phyloP scores from a whole-genome alignment of 2,113 vertebrate genomes.

The Condylura cristata region DNA sequence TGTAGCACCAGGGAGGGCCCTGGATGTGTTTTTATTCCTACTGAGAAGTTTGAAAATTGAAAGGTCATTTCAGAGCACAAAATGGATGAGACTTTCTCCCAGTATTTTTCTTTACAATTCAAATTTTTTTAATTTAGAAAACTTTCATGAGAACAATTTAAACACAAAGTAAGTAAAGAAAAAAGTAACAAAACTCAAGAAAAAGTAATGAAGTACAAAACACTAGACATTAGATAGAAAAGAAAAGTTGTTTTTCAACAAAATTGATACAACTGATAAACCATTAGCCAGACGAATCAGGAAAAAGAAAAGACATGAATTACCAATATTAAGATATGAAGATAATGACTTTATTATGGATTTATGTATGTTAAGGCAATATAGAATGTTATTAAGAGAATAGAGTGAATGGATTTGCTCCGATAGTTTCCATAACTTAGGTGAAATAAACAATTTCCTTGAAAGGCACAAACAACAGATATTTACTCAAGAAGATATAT shows the following conservation, averaged over 20 bases:
- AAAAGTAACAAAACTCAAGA: background rate
- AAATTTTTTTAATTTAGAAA: no score
- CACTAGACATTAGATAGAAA: background rate
- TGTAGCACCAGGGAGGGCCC: no score
- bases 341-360: background rate
- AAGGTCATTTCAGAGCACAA: conserved; percentile 14
- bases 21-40: background rate
- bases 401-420: background rate
- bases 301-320: background rate
- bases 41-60: background rate
- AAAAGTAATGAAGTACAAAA: background rate
- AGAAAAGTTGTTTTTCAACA: background rate
- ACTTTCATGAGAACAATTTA: background rate
- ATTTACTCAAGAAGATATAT: conserved; percentile 16
- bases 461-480: background rate
- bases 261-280: conserved; percentile 29
- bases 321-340: background rate
- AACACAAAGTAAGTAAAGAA: conserved; percentile 9
- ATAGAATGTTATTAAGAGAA: background rate
- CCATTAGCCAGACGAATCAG: background rate
- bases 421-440: background rate
- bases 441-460: conserved; percentile 26
- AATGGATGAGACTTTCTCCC: conserved; percentile 1
- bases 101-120: no score
- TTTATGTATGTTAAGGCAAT: background rate